Evolutionary conservation across 2,888 invertebrate species (phyloP).

Genomic region (Halocaridina rubra): DNA sequence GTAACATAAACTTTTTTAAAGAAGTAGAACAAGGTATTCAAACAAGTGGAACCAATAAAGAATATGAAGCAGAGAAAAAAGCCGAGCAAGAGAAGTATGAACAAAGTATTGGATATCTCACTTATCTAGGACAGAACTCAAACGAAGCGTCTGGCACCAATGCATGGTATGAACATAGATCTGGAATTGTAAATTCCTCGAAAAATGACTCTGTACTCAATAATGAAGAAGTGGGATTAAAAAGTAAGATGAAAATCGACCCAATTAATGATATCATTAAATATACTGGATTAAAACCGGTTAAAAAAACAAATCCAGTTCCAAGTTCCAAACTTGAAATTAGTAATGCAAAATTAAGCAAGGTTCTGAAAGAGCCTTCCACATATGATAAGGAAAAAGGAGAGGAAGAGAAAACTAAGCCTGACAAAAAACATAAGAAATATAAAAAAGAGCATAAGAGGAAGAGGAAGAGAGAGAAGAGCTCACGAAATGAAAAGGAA

Average conservation of each 20-base stretch:
- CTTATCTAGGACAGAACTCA: slow-evolving; percentile 86
- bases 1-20: slow-evolving; percentile 87
- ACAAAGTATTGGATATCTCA: slow-evolving; percentile 95
- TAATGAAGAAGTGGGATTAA: slow-evolving; percentile 74
- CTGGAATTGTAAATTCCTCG: slow-evolving; percentile 54
- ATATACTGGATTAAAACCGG: slow-evolving; percentile 68
- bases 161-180: slow-evolving; percentile 57
- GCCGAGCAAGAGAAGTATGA: slow-evolving; percentile 96
- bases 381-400: not conserved
- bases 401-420: slow-evolving; percentile 65
- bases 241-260: slow-evolving; percentile 78
- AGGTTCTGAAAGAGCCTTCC: not conserved
- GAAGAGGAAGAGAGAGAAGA: slow-evolving; percentile 63
- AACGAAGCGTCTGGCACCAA: slow-evolving; percentile 65
- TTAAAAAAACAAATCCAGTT: not conserved
- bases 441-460: slow-evolving; percentile 64
- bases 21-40: slow-evolving; percentile 81
- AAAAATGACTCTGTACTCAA: slow-evolving; percentile 69
- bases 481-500: slow-evolving; percentile 57
- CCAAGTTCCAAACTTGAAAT: not conserved
- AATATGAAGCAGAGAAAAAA: slow-evolving; percentile 90
- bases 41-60: slow-evolving; percentile 69
- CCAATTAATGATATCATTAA: slow-evolving; percentile 80
- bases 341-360: not conserved
- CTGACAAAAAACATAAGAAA: slow-evolving; percentile 65